Conservation (phyloP, 2,888 invertebrate genomes). For the Leptopilina syphax region DNA sequence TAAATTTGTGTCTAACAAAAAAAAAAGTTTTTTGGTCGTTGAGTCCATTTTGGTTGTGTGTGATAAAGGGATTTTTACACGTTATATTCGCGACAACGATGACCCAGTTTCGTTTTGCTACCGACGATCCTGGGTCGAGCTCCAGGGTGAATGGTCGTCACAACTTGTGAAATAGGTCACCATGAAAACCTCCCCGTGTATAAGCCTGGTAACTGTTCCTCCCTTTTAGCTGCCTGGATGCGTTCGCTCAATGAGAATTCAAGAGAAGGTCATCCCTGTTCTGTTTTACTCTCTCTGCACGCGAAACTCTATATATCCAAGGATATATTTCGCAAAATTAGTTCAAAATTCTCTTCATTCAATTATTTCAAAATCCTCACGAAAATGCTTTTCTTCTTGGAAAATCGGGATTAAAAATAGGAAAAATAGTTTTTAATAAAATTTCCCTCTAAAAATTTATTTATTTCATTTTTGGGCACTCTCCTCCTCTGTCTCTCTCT, state of each 20-base stretch:
- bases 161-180: slow-evolving; percentile 64
- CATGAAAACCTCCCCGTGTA: slow-evolving; percentile 30
- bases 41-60: background rate
- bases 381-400: no score
- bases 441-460: no score
- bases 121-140: slow-evolving; percentile 57
- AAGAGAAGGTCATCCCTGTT: slow-evolving; percentile 10
- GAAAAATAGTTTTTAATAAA: no score
- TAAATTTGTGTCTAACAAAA: no score
- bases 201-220: slow-evolving; percentile 11
- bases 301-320: background rate
- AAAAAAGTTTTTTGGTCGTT: background rate
- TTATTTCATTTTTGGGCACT: no score
- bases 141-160: slow-evolving; percentile 66
- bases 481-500: no score
- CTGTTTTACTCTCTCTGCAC: background rate
- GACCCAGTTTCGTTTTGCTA: slow-evolving; percentile 60
- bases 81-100: slow-evolving; percentile 58
- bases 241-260: slow-evolving; percentile 36
- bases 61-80: slow-evolving; percentile 41
- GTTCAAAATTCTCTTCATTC: background rate
- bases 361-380: no score
- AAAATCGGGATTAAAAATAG: no score
- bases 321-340: background rate
- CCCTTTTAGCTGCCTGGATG: slow-evolving; percentile 29